phyloP scores from a whole-genome alignment of 2,797 vertebrate species.

The Thalassophryne amazonica region DNA sequence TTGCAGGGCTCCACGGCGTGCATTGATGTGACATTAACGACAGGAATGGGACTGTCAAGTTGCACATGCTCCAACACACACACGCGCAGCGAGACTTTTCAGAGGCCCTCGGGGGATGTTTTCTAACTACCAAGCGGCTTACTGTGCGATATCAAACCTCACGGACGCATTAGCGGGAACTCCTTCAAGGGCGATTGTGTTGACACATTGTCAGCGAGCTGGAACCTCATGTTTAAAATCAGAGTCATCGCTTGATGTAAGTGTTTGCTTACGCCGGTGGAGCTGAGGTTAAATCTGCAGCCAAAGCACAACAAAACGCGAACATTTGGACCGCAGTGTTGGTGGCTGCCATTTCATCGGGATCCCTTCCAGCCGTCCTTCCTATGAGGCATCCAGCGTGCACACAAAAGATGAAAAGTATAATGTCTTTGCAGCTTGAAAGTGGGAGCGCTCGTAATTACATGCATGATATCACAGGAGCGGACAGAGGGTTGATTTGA shows the following conservation, averaged over 20 bases:
- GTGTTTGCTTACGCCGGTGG: not conserved
- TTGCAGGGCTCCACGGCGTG: constrained; percentile 44
- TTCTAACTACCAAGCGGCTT: constrained; percentile 32
- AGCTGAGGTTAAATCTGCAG: not conserved
- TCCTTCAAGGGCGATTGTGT: constrained; percentile 31
- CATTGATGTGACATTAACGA: constrained; percentile 64
- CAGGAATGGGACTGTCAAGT: constrained; percentile 43
- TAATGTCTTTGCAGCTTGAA: constrained; percentile 17
- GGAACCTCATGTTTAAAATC: constrained; percentile 60
- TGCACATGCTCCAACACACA: constrained; percentile 19
- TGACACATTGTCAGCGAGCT: constrained; percentile 52
- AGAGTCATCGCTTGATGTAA: constrained; percentile 15
- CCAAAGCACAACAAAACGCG: constrained; percentile 2
- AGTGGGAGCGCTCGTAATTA: not conserved
- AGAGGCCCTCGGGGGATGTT: constrained; percentile 30
- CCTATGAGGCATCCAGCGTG: constrained; percentile 35
- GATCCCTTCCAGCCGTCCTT: constrained; percentile 19
- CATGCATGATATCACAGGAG: not conserved
- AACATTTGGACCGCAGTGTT: not conserved
- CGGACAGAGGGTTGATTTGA: not conserved
- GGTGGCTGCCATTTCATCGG: constrained; percentile 28
- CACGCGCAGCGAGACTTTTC: constrained; percentile 21
- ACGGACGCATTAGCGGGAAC: constrained; percentile 22
- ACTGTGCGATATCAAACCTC: constrained; percentile 19
- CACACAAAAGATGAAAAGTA: constrained; percentile 7